These are phyloP conservation scores for Protomyctophum bolini DNA, from an alignment of 2,113 vertebrate genomes.

Conservation along the genomic window DNA sequence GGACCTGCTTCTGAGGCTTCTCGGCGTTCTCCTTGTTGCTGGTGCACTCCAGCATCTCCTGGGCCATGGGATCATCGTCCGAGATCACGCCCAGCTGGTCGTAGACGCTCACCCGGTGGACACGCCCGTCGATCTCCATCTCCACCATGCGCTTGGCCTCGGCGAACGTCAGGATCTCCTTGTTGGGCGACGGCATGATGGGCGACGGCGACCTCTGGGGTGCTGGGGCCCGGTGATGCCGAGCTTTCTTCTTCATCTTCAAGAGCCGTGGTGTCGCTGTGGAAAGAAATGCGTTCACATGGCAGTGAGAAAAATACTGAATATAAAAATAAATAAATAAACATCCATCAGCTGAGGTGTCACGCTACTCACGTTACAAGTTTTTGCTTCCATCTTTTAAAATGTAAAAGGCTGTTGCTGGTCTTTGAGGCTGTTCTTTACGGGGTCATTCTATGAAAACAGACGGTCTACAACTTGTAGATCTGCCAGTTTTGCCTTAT, in stretches of 20 bases:
- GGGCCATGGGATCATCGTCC: conserved; percentile 92
- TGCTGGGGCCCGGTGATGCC: conserved; percentile 87
- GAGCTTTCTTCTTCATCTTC: conserved; percentile 95
- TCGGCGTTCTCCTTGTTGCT: conserved; percentile 97
- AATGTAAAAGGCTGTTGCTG: no score
- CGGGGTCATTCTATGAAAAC: no score
- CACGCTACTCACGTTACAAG: no score
- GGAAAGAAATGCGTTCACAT: conserved; percentile 5
- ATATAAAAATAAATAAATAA: no score
- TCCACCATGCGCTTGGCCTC: conserved; percentile 98
- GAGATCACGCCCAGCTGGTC: conserved; percentile 91
- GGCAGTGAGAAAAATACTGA: neutral
- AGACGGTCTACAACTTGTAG: no score
- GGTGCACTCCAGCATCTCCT: conserved; percentile 94
- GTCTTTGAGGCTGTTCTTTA: no score
- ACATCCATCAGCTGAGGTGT: no score
- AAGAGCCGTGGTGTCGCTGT: conserved; percentile 66
- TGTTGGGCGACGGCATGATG: conserved; percentile 91
- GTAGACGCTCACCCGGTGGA: conserved; percentile 94
- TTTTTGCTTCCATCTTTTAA: no score
- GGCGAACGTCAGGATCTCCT: conserved; percentile 94
- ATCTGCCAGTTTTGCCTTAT: no score
- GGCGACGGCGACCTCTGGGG: conserved; percentile 90
- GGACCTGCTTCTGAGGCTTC: conserved; percentile 83
- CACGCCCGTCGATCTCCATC: conserved; percentile 91